Evolutionary conservation across 2,113 vertebrate species (phyloP).

Genomic region (Equus quagga): DNA sequence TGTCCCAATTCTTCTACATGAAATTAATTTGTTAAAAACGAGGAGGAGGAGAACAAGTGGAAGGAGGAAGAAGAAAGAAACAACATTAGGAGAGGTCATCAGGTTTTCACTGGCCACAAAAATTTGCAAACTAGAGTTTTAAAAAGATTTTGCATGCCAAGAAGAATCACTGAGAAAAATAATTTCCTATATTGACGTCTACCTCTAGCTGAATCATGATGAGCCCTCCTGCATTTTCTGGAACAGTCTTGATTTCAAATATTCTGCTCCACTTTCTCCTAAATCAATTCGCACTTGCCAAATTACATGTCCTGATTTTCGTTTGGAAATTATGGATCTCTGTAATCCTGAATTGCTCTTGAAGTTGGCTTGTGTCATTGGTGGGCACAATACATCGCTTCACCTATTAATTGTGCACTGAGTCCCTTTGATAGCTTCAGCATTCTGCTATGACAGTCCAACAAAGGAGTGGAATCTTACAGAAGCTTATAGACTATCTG

Average conservation of each 20-base stretch:
- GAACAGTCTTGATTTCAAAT: neutral
- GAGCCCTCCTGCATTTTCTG: neutral
- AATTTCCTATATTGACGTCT: neutral
- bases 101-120: neutral
- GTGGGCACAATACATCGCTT: neutral
- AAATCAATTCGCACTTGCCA: neutral
- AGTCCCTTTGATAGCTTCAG: neutral
- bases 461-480: neutral
- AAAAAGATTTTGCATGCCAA: neutral
- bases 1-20: neutral
- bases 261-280: neutral
- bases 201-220: neutral
- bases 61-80: neutral
- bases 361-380: neutral
- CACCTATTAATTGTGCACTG: neutral
- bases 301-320: neutral
- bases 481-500: neutral
- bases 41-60: neutral
- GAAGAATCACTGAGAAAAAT: neutral
- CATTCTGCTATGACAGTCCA: neutral
- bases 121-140: neutral
- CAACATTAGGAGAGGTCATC: neutral
- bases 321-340: neutral
- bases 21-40: neutral
- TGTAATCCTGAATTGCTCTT: neutral